Base-by-base conservation (phyloP, 2,888 invertebrate species). In the Phortica okadai region DNA sequence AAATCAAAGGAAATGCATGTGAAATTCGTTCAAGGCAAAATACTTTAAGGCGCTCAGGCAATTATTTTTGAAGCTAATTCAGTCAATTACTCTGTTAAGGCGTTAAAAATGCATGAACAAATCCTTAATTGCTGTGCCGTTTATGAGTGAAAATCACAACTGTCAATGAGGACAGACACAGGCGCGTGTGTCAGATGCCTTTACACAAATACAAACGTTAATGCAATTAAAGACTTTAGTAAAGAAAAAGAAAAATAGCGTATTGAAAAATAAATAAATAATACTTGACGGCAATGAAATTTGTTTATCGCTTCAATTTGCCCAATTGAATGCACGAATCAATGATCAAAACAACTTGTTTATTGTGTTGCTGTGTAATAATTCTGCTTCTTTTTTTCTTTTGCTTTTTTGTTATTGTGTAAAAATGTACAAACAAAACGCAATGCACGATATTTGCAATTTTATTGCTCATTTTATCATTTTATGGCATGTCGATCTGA, bases 281-380 rank as follows among this genome's bases (percentile, higher is more conserved):
- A 33, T 33, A 33, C 33, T 33, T 11, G 21, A 25, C 21, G 64
- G 64, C 64, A 64, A 64, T 64, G 64, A 64, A 41, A 41, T 80
- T 78, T 82, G 87, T 82, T 85, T 85, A 82, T 81, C 82, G 83
- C 83, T 77, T 78, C 33, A 33, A 41, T 50, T 76, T 74, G 41
- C 11, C n/a, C 64, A 64, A 41, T 64, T 64, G 64, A 64, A 33
- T 4, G 33, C 33, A 50, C 77, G 76, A 33, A 76, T 56, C 78
- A 78, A 80, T 76, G 86, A 84, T 86, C 85, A 85, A 87, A 85
- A 85, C 85, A 85, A 85, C 83, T 85, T 85, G 86, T 85, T 64
- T 8, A 33, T 21, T 21, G 21, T 21, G 21, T 21, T 21, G 21
- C 21, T 21, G 21, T 21, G 21, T 21, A 21, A 21, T 21, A 21